Percentiles rank a stretch among this genome's conserved stretches.
phyloP scores from a whole-genome alignment of 2,797 vertebrate genomes.

The Hirundo rustica region DNA sequence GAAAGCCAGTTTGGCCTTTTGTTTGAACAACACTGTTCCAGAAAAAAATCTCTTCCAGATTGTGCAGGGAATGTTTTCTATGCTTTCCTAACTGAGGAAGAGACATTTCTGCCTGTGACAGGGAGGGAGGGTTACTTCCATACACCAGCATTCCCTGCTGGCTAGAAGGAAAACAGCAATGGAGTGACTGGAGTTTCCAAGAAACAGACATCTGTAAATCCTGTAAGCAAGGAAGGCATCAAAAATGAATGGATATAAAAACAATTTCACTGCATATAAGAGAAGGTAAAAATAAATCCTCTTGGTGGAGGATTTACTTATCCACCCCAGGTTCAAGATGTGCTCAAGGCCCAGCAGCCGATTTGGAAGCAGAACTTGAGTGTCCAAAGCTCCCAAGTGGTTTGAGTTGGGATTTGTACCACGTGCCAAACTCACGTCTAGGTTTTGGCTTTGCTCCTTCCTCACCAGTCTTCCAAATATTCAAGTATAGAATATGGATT shows the following conservation, averaged over 20 bases:
- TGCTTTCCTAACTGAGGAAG: neutral
- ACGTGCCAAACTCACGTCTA: neutral
- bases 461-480: neutral
- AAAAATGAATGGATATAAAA: neutral
- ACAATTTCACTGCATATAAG: neutral
- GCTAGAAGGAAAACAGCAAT: conserved; percentile 33
- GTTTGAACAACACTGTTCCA: neutral
- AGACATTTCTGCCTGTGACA: neutral
- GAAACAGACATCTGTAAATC: neutral
- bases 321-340: neutral
- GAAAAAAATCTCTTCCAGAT: conserved; percentile 15
- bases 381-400: neutral
- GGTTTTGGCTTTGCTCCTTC: neutral
- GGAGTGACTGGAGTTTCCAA: neutral
- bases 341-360: neutral
- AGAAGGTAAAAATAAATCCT: neutral
- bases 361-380: neutral
- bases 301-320: neutral
- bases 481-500: neutral
- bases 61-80: neutral
- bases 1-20: conserved; percentile 1
- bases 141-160: conserved; percentile 59
- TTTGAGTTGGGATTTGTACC: neutral
- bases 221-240: neutral
- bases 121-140: conserved; percentile 1